These are phyloP conservation scores for Stictonetta naevosa DNA, from an alignment of 2,113 vertebrate genomes.

Conservation along the genomic window DNA sequence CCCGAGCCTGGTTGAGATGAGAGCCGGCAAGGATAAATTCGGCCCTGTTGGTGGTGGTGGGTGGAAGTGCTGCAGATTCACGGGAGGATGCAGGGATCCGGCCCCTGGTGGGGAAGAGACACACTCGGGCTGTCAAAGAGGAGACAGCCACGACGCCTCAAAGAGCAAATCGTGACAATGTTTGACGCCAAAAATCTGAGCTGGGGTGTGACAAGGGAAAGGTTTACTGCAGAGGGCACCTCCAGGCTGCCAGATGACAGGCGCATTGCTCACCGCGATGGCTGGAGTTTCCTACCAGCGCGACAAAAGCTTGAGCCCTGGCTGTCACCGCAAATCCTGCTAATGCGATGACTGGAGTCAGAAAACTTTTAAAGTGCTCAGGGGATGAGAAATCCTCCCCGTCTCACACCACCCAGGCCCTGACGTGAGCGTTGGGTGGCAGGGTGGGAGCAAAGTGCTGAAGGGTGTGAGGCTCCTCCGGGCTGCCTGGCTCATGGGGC, in stretches of 20 bases:
- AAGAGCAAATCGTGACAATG: background rate
- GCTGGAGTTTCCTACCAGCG: slow-evolving; percentile 43
- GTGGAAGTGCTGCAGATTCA: background rate
- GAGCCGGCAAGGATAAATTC: background rate
- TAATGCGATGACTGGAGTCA: background rate
- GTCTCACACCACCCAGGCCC: background rate
- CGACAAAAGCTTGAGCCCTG: slow-evolving; percentile 24
- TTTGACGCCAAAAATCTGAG: background rate
- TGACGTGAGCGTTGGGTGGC: background rate
- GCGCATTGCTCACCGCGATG: background rate
- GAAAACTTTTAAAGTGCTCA: slow-evolving; percentile 9
- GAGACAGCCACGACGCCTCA: background rate
- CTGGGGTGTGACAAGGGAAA: slow-evolving; percentile 40
- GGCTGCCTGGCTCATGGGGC: background rate
- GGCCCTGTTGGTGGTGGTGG: background rate
- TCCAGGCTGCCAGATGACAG: slow-evolving; percentile 15
- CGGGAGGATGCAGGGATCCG: background rate
- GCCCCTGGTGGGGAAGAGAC: background rate
- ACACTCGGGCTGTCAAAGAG: background rate
- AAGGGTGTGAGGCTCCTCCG: background rate
- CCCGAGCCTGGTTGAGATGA: background rate
- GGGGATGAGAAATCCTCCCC: background rate
- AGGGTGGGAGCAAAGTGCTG: background rate
- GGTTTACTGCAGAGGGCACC: slow-evolving; percentile 41
- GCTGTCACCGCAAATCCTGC: background rate